phyloP scores from a whole-genome alignment of 2,113 vertebrate species.

The Rhinolophus sinicus region DNA sequence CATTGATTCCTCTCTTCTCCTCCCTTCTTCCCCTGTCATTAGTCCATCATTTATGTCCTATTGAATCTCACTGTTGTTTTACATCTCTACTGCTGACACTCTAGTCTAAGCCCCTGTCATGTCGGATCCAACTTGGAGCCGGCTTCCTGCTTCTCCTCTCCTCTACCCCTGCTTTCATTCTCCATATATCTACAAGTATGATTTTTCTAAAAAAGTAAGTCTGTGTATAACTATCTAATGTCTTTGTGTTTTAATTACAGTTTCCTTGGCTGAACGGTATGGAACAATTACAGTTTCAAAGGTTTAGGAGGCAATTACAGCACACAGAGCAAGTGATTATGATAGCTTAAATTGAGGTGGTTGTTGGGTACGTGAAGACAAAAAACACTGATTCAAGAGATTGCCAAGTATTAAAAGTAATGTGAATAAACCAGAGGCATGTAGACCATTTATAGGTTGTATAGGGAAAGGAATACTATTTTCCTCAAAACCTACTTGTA shows the following conservation, averaged over 20 bases:
- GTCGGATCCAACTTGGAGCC: not conserved
- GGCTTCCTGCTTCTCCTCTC: not conserved
- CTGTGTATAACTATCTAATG: not conserved
- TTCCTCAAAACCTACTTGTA: not conserved
- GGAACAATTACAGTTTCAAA: slow-evolving; percentile 20
- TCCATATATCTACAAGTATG: not conserved
- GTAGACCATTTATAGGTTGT: not conserved
- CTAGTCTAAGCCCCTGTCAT: not conserved
- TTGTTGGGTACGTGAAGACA: not conserved
- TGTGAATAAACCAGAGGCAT: not conserved
- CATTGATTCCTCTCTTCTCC: not conserved
- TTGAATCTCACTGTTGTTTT: not conserved
- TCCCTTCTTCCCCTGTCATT: no score
- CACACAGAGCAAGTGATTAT: not conserved
- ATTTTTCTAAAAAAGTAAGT: not conserved
- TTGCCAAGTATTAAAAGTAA: not conserved
- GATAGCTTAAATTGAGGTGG: not conserved
- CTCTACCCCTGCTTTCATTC: not conserved
- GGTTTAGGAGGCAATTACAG: not conserved
- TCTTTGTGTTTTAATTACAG: slow-evolving; percentile 31
- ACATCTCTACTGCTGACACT: not conserved
- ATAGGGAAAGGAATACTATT: not conserved
- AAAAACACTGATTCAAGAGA: not conserved
- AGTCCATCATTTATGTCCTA: not conserved
- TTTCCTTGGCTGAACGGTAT: slow-evolving; percentile 38